These are phyloP conservation scores for Hippocampus zosterae DNA, from an alignment of 2,113 vertebrate genomes.

Conservation along the genomic window DNA sequence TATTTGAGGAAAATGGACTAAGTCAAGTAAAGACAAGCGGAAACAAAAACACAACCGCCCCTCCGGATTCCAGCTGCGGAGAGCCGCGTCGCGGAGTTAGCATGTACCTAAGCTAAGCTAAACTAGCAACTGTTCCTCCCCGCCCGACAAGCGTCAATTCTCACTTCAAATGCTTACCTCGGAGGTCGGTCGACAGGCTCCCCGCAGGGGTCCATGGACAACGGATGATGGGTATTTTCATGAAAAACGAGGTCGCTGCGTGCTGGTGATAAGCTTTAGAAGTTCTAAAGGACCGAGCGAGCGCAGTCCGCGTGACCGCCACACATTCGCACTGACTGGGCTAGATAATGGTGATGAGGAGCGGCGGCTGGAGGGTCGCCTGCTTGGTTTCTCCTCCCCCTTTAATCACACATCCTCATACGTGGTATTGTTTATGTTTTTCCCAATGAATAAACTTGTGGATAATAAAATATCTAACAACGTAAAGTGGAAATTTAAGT, in stretches of 20 bases:
- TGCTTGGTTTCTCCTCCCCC: background rate
- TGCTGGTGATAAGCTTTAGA: background rate
- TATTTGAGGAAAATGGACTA: background rate
- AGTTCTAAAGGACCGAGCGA: background rate
- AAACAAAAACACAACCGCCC: background rate
- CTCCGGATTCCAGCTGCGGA: background rate
- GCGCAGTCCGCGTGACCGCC: background rate
- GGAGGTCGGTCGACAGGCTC: background rate
- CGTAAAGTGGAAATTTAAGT: background rate
- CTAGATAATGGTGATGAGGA: background rate
- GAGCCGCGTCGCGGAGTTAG: background rate
- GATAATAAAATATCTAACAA: background rate
- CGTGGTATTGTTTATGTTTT: background rate
- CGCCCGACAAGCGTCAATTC: background rate
- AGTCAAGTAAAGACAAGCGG: background rate
- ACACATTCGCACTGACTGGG: background rate
- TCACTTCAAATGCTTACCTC: background rate
- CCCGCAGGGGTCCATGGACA: background rate
- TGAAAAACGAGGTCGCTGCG: background rate
- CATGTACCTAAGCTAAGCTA: slow-evolving; percentile 1
- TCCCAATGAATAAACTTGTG: background rate
- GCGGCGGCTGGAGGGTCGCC: background rate
- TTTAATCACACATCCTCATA: background rate
- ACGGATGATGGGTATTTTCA: too few relatives aligned
- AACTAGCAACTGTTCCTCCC: background rate